Evolutionary conservation across 2,113 vertebrate species (phyloP), one percentile per base, ranked within the genome.

Genomic region (Bubo blakistoni): DNA sequence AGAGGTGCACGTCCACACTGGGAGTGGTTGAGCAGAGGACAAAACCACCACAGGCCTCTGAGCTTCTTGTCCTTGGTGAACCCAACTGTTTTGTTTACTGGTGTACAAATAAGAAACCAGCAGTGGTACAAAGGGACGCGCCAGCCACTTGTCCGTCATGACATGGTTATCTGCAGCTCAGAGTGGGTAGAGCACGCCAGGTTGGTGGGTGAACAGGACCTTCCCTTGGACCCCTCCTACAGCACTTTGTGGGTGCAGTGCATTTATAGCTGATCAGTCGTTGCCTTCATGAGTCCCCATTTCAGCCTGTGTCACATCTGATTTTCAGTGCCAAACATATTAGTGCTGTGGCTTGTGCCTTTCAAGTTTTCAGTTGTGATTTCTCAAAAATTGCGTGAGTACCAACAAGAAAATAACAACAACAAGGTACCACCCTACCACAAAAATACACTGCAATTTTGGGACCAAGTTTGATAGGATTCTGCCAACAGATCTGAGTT

Each of bases 361-460:
- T 59, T 83, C 76, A 27, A 8, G 46, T 29, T 91, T 73, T 83
- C 77, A 17, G 63, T n/a, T 83, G 63, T 25, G 51, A 81, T 86
- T 84, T 91, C 86, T 96, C 19, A 27, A 84, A 78, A 86, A 44
- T 10, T 58, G 59, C 55, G 24, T 42, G 29, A 70, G 24, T 52
- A 47, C 13, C 54, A 47, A 11, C 63, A 70, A 46, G 32, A 22
- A 83, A 92, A 81, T 46, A 82, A 70, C 2, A 11, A 38, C 61
- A 85, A 76, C 59, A 82, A 72, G 79, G 86, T 29, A 14, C 71
- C 79, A 77, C 74, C 92, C 90, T 85, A 8, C 82, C 80, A 47
- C 91, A 94, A n/a, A 65, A 69, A 20, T 19, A 36, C 49, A 24
- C 51, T 54, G 71, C 34, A 46, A 3, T 32, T 76, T 71, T 82